Evolutionary conservation across 2,888 invertebrate species (phyloP).

Genomic region (Tridacna crocea): DNA sequence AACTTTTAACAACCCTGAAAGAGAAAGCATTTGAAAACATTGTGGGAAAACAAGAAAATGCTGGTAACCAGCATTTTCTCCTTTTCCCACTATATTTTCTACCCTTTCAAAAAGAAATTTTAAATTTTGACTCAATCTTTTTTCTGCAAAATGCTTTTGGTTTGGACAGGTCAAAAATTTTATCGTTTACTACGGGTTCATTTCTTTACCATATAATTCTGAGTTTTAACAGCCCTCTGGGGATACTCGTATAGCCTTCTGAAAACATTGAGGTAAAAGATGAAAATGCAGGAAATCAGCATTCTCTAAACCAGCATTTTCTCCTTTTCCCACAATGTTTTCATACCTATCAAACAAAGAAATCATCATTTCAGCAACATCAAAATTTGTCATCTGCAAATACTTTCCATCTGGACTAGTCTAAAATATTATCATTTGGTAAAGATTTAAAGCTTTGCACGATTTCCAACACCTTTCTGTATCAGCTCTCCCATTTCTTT

Average conservation of each 20-base stretch:
- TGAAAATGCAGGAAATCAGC: too few relatives aligned
- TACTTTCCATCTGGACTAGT: background rate
- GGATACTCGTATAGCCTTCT: background rate
- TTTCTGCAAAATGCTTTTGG: too few relatives aligned
- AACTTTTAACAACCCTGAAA: background rate
- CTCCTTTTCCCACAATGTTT: background rate
- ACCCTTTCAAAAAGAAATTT: background rate
- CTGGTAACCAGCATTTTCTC: background rate
- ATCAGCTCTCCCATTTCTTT: conserved; percentile 56
- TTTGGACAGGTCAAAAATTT: too few relatives aligned
- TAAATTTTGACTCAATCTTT: background rate
- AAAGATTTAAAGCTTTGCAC: conserved; percentile 13
- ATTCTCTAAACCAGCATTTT: too few relatives aligned
- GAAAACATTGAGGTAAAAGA: background rate
- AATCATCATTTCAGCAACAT: too few relatives aligned
- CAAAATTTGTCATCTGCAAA: background rate
- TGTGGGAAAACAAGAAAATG: too few relatives aligned
- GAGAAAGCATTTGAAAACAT: background rate
- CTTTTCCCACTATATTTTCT: conserved; percentile 1
- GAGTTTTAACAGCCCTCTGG: too few relatives aligned
- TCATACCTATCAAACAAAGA: too few relatives aligned
- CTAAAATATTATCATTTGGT: conserved; percentile 5
- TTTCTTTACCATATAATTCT: background rate
- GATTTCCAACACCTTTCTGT: background rate
- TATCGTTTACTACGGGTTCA: background rate